Conservation (phyloP, 2,113 vertebrate genomes). For the Strix aluco region DNA sequence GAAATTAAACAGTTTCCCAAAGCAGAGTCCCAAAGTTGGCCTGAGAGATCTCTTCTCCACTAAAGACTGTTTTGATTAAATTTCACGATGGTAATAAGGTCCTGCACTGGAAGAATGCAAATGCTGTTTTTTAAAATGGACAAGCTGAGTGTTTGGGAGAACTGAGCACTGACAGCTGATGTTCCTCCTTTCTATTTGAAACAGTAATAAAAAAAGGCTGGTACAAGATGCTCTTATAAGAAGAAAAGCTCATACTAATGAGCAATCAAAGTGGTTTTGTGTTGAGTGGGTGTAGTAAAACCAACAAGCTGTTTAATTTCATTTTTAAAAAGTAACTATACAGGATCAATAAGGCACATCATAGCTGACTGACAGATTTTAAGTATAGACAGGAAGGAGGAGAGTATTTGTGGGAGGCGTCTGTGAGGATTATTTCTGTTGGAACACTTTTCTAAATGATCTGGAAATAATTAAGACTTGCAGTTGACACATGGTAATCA, state of each 20-base stretch:
- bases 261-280: neutral
- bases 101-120: neutral
- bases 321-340: neutral
- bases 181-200: neutral
- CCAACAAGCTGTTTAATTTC: neutral
- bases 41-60: neutral
- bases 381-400: neutral
- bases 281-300: neutral
- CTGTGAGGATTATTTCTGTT: neutral
- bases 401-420: neutral
- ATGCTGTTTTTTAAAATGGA: neutral
- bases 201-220: neutral
- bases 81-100: neutral
- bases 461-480: neutral
- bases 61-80: neutral
- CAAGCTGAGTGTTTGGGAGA: neutral
- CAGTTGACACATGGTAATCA: neutral
- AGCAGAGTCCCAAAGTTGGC: neutral
- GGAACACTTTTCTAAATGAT: neutral
- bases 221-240: neutral
- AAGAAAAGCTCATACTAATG: neutral
- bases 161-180: neutral
- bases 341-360: neutral
- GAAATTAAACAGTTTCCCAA: neutral
- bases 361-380: neutral